Conservation (phyloP, 2,113 vertebrate species). For the Progne subis region DNA sequence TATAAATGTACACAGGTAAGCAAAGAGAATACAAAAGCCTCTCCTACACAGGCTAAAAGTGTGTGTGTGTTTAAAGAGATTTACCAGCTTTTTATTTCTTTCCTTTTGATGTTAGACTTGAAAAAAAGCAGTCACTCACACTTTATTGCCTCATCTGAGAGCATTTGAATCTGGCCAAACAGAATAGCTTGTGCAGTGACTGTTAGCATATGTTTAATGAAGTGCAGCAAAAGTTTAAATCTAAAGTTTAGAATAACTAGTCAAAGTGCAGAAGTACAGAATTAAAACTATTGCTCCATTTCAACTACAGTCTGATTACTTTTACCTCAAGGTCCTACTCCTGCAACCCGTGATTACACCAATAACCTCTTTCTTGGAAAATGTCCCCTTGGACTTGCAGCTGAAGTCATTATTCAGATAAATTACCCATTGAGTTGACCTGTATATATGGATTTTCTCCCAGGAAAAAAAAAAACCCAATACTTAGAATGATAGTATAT, state of each 20-base stretch:
- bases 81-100: constrained; percentile 8
- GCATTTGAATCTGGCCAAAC: neutral
- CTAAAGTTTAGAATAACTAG: neutral
- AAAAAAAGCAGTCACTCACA: neutral
- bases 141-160: neutral
- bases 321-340: neutral
- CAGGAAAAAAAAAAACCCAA: neutral
- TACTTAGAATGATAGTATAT: neutral
- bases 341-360: neutral
- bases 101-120: neutral
- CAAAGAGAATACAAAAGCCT: neutral
- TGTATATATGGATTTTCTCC: neutral
- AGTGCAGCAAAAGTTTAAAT: neutral
- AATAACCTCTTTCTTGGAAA: neutral
- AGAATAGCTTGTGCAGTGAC: neutral
- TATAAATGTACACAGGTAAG: neutral
- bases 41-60: neutral
- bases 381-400: neutral
- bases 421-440: neutral
- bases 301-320: neutral
- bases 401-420: neutral
- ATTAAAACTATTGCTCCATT: neutral
- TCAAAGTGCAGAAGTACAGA: neutral
- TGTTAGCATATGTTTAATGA: neutral
- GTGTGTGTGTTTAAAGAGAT: neutral